Evolutionary conservation across 2,797 vertebrate genomes (phyloP), one percentile per base, ranked within the genome.

Genomic region (Numenius phaeopus): DNA sequence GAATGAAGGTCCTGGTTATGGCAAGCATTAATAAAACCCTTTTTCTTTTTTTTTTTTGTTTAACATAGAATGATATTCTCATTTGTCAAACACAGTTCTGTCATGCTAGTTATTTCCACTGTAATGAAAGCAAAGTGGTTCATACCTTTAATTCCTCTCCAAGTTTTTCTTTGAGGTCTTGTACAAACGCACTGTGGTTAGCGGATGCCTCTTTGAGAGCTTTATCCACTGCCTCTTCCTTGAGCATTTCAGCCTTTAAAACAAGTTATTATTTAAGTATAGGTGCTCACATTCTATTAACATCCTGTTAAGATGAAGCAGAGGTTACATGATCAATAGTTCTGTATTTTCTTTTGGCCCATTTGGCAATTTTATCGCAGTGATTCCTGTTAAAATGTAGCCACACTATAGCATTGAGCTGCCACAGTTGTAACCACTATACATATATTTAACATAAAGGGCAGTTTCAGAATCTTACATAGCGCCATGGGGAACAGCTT

Each of bases 211-310:
- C 95, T 72, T 90, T 42, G n/a, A 98, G 81, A 71, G 97, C 97
- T 94, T 96, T 94, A 65, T 97, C 91, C 66, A 98, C 97, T 64
- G 97, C 98, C 94, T 97, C 92, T 49, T 97, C 88, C 89, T 94
- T 97, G 47, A 47, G 78, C n/a, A 64, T 30, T 57, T 86, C 47
- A 59, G 97, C 98, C 98, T 98, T 96, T 71, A 89, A 94, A 97
- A 97, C 54, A 96, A 89, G 83, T 57, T 62, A 66, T 55, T 61
- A 49, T 55, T 58, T 42, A 55, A 73, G 62, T 46, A 26, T 9
- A 76, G 46, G 62, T 16, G 69, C 12, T 82, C 26, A 52, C 32
- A n/a, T 78, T 66, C 34, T 81, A 49, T 57, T 67, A 55, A 47
- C 11, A 75, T 29, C 5, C 19, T 44, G 76, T 37, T 58, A 76